Evolutionary conservation across 2,888 invertebrate species (phyloP).

Genomic region (Netelia virgata): DNA sequence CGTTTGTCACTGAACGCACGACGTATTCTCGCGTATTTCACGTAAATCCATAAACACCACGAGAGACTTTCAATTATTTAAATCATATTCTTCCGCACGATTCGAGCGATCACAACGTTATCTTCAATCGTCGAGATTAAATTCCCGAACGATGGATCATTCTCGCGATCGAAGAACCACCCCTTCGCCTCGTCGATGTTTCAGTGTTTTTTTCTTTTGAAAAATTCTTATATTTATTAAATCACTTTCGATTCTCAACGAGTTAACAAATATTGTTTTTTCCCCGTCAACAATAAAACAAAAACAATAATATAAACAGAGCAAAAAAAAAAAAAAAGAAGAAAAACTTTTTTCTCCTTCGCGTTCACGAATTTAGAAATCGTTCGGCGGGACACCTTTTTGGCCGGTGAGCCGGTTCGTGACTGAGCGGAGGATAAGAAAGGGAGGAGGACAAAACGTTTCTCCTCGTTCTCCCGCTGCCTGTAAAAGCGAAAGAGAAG

Average conservation of each 20-base stretch:
- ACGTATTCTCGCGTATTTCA: constrained; percentile 32
- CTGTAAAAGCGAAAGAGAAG: neutral
- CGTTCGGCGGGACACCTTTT: constrained; percentile 12
- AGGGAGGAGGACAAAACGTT: constrained; percentile 23
- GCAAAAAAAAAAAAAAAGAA: constrained; percentile 10
- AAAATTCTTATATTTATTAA: neutral
- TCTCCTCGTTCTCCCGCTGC: constrained; percentile 18
- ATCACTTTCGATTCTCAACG: neutral
- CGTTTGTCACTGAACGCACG: constrained; percentile 15
- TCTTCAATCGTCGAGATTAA: neutral
- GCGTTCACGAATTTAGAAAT: neutral
- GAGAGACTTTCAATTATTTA: neutral
- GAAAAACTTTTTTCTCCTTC: neutral
- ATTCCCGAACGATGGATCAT: neutral
- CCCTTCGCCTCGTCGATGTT: no score
- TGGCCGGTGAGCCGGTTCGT: constrained; percentile 58
- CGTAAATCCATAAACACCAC: constrained; percentile 42
- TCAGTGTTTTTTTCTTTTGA: neutral
- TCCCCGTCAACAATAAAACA: neutral
- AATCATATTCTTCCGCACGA: neutral
- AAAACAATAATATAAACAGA: neutral
- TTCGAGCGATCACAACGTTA: neutral
- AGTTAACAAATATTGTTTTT: neutral
- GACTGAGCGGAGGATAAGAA: constrained; percentile 45
- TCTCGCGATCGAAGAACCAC: neutral